Evolutionary conservation across 2,797 vertebrate genomes (phyloP).

Genomic region (Xenopus petersii): DNA sequence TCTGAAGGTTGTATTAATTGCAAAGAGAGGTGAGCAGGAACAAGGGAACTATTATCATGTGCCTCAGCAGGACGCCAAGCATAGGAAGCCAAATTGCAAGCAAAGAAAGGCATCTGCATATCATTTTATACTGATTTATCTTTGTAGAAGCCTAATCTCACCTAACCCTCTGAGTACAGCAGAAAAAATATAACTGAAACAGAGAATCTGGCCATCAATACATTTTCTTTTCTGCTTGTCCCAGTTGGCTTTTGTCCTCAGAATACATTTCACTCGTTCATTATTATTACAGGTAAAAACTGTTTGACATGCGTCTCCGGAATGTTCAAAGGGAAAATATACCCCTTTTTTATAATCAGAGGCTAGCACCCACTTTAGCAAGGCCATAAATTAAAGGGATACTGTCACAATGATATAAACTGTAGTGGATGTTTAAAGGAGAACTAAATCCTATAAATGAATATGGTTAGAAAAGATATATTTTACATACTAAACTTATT

Average conservation of each 20-base stretch:
- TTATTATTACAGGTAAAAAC: not conserved
- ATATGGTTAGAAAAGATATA: too few species aligned
- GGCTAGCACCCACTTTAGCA: too few species aligned
- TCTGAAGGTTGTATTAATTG: slow-evolving; percentile 1
- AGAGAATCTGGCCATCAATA: not conserved
- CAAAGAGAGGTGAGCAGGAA: not conserved
- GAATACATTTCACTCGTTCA: too few species aligned
- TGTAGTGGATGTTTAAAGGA: too few species aligned
- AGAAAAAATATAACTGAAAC: not conserved
- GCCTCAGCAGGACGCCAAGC: too few species aligned
- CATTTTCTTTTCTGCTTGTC: not conserved
- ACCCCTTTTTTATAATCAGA: too few species aligned
- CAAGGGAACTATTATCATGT: not conserved
- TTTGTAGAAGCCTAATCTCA: not conserved
- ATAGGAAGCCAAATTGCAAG: slow-evolving; percentile 1
- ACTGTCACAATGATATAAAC: too few species aligned
- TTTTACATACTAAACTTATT: too few species aligned
- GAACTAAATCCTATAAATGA: too few species aligned
- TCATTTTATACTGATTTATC: not conserved
- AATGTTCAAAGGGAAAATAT: slow-evolving; percentile 45
- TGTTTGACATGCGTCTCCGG: slow-evolving; percentile 39
- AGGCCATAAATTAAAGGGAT: too few species aligned
- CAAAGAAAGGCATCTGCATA: not conserved
- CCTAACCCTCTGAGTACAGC: not conserved
- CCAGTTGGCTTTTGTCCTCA: too few species aligned